phyloP scores from a whole-genome alignment of 2,888 invertebrate species.

The Plemyria rubiginata region DNA sequence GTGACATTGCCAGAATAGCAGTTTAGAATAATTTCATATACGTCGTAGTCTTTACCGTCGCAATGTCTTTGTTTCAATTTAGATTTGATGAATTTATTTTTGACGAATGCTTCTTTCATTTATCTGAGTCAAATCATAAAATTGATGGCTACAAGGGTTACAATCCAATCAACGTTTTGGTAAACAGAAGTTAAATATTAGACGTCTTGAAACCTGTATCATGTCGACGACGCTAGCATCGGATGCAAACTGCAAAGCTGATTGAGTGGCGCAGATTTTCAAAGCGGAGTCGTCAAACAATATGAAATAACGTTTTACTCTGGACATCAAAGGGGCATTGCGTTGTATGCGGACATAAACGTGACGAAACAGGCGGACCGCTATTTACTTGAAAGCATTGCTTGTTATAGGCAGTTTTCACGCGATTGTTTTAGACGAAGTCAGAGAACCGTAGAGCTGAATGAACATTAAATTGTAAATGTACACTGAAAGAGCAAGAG shows the following conservation, averaged over 20 bases:
- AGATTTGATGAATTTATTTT: too few relatives aligned
- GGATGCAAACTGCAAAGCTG: constrained; percentile 7
- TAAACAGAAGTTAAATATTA: not conserved
- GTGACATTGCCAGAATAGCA: constrained; percentile 47
- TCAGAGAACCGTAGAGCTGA: constrained; percentile 15
- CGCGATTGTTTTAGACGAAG: constrained; percentile 34
- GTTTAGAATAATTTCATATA: constrained; percentile 21
- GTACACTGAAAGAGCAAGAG: too few relatives aligned
- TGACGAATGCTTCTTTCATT: too few relatives aligned
- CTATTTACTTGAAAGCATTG: constrained; percentile 52
- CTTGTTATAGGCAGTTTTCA: constrained; percentile 52
- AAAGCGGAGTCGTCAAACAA: constrained; percentile 15
- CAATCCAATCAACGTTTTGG: too few relatives aligned
- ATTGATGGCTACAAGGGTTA: too few relatives aligned
- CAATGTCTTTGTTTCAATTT: too few relatives aligned
- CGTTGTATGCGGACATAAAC: constrained; percentile 59
- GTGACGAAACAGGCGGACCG: constrained; percentile 68
- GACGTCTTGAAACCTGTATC: constrained; percentile 8
- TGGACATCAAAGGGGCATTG: constrained; percentile 60
- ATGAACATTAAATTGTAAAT: not conserved
- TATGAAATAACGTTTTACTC: constrained; percentile 31
- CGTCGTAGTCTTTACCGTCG: constrained; percentile 1
- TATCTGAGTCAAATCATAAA: too few relatives aligned
- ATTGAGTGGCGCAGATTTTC: constrained; percentile 13
- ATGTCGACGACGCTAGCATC: not conserved